phyloP scores from a whole-genome alignment of 1,140 invertebrate genomes.

The Phymorhynchus buccinoides region DNA sequence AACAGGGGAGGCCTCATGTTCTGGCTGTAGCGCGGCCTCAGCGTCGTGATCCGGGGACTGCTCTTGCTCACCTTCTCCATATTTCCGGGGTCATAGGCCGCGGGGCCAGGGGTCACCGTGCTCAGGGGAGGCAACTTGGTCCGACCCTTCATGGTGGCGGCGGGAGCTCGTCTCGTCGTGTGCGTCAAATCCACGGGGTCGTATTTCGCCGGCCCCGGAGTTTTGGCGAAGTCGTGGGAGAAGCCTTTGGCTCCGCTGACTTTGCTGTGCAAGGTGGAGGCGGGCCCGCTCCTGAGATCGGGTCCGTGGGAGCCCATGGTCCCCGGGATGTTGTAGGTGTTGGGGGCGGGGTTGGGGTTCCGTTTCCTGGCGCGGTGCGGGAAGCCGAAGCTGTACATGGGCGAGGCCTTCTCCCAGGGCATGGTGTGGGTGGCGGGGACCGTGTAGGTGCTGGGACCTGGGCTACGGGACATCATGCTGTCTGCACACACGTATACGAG shows the following conservation, averaged over 20 bases:
- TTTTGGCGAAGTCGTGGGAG: slow-evolving; percentile 56
- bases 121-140: slow-evolving; percentile 47
- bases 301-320: slow-evolving; percentile 50
- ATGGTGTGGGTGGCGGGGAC: slow-evolving; percentile 34
- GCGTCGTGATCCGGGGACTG: slow-evolving; percentile 53
- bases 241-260: slow-evolving; percentile 44
- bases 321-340: slow-evolving; percentile 52
- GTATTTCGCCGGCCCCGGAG: slow-evolving; percentile 60
- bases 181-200: slow-evolving; percentile 34
- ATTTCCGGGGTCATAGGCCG: slow-evolving; percentile 50
- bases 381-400: slow-evolving; percentile 50
- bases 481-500: too few relatives aligned
- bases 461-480: slow-evolving; percentile 33
- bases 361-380: slow-evolving; percentile 40
- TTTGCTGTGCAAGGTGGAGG: slow-evolving; percentile 40
- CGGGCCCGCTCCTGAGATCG: slow-evolving; percentile 42
- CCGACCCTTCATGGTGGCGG: slow-evolving; percentile 47
- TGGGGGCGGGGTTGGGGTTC: slow-evolving; percentile 51
- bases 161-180: slow-evolving; percentile 40
- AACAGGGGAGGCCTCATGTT: slow-evolving; percentile 56
- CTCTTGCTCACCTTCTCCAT: slow-evolving; percentile 38
- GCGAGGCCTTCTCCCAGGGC: slow-evolving; percentile 44
- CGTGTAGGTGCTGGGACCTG: slow-evolving; percentile 53
- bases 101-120: slow-evolving; percentile 55
- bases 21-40: slow-evolving; percentile 59